Evolutionary conservation across 1,140 invertebrate species (phyloP).

Genomic region (Cydia splendana): DNA sequence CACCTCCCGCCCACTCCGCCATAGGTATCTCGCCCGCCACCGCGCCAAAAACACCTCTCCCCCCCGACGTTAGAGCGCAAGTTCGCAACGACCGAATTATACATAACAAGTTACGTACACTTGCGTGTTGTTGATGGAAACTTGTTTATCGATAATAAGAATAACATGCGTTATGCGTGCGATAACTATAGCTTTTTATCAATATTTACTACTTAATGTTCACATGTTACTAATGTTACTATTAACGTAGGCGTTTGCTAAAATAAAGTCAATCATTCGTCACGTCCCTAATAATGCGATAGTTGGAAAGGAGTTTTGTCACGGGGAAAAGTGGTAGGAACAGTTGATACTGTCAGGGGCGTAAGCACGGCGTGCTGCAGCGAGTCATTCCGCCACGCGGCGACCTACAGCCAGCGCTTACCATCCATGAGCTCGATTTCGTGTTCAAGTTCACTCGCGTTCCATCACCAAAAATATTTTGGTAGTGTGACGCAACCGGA

Average conservation of each 20-base stretch:
- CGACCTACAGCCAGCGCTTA: constrained; percentile 65
- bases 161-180: constrained; percentile 41
- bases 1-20: constrained; percentile 70
- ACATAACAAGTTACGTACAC: constrained; percentile 65
- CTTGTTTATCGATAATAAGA: constrained; percentile 71
- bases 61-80: not conserved
- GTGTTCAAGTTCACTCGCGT: constrained; percentile 79
- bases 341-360: not conserved
- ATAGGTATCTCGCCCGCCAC: constrained; percentile 60
- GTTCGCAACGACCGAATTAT: constrained; percentile 47
- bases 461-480: constrained; percentile 80
- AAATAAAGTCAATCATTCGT: not conserved
- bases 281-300: not conserved
- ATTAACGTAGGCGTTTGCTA: not conserved
- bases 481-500: constrained; percentile 76
- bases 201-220: constrained; percentile 2
- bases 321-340: not conserved
- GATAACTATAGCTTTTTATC: constrained; percentile 2
- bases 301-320: not conserved
- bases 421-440: constrained; percentile 76
- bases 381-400: constrained; percentile 75
- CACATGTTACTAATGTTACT: not conserved
- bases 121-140: constrained; percentile 65
- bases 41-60: constrained; percentile 37
- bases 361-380: constrained; percentile 53